A percentile compares a stretch with the other conserved stretches of the same genome.
phyloP scores from a whole-genome alignment of 2,113 vertebrate species.

The Todiramphus saurophagus region DNA sequence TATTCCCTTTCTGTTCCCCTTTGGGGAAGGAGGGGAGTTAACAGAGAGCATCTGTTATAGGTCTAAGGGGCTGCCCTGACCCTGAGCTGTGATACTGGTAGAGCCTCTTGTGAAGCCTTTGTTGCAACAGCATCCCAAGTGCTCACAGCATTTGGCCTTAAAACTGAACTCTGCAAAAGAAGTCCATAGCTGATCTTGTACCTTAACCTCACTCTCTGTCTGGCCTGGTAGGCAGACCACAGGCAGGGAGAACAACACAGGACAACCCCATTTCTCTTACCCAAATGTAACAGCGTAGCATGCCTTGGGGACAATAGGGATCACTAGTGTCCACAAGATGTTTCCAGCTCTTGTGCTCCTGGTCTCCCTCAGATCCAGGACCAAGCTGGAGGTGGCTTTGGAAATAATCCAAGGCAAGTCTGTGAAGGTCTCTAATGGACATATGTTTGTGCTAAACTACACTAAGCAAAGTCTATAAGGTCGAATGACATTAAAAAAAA shows the following conservation, averaged over 20 bases:
- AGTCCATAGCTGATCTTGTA: background rate
- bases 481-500: background rate
- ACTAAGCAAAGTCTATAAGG: background rate
- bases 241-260: background rate
- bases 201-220: background rate
- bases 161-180: background rate
- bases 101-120: background rate
- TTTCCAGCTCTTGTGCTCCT: background rate
- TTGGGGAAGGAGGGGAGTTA: no score
- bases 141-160: background rate
- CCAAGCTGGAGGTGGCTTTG: background rate
- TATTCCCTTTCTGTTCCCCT: no score
- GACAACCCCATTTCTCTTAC: background rate
- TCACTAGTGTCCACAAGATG: background rate
- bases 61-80: no score
- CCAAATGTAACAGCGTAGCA: accelerated
- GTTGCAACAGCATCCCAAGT: background rate
- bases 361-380: background rate
- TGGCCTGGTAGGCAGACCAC: background rate
- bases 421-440: background rate
- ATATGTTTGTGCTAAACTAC: background rate
- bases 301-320: background rate
- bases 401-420: background rate
- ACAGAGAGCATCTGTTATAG: no score
- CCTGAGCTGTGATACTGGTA: no score